Evolutionary conservation across 2,797 vertebrate genomes (phyloP).

Genomic region (Hyperoplus immaculatus): DNA sequence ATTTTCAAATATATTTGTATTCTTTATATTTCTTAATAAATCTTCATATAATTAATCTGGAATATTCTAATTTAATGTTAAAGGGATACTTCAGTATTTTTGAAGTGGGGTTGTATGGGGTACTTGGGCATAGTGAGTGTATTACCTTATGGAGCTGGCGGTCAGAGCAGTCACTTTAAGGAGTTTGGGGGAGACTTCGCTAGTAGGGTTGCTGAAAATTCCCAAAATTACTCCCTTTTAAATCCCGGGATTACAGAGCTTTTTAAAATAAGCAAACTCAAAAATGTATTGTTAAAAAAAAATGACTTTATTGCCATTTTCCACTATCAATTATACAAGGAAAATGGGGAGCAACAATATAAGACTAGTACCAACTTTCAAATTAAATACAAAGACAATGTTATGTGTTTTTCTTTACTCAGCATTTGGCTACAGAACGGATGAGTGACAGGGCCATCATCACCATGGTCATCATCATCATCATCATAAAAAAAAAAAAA

Average conservation of each 20-base stretch:
- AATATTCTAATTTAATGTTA: neutral
- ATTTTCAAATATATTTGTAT: conserved; percentile 79
- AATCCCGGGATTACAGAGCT: no score
- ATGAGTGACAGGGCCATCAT: conserved; percentile 47
- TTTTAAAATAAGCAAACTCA: conserved; percentile 5
- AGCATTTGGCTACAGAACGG: conserved; percentile 69
- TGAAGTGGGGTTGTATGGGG: no score
- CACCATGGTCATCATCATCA: conserved; percentile 21
- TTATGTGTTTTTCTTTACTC: conserved; percentile 46
- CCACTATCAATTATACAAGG: conserved; percentile 83
- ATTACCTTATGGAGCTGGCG: no score
- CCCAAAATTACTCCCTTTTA: no score
- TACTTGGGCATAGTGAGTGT: no score
- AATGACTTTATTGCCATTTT: conserved; percentile 82
- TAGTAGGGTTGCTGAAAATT: no score
- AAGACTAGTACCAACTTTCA: conserved; percentile 68
- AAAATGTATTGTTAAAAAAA: conserved; percentile 65
- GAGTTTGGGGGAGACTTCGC: no score
- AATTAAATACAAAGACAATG: conserved; percentile 81
- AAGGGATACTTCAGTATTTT: no score
- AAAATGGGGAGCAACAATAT: conserved; percentile 72
- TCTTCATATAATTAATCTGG: conserved; percentile 75
- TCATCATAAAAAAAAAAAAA: conserved; percentile 52
- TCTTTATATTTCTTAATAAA: conserved; percentile 87
- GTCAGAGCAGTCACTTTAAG: no score